Conservation (phyloP, 1,140 invertebrate genomes). For the Heliconius congener region DNA sequence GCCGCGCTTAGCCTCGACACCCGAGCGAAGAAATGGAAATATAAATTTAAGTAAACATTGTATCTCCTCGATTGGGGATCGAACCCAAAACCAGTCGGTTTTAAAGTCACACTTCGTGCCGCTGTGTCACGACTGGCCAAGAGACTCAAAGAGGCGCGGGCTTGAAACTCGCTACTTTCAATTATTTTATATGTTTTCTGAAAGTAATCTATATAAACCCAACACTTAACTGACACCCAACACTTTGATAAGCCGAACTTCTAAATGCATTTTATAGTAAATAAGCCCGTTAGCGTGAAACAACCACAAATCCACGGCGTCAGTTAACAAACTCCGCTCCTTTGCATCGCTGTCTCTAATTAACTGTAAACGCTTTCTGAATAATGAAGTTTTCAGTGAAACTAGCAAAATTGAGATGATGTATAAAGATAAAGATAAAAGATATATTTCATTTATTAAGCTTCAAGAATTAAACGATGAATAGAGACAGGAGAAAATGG, state of each 20-base stretch:
- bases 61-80: too few species aligned
- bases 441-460: not conserved
- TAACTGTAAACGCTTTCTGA: constrained; percentile 27
- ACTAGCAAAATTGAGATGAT: constrained; percentile 8
- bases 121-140: too few species aligned
- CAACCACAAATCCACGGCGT: constrained; percentile 22
- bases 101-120: too few species aligned
- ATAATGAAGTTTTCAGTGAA: constrained; percentile 23
- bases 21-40: too few species aligned
- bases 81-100: too few species aligned
- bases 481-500: not conserved
- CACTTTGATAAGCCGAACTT: not conserved
- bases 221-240: not conserved
- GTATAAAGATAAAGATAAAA: too few species aligned
- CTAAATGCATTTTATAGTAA: constrained; percentile 15
- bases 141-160: too few species aligned
- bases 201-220: too few species aligned
- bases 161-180: too few species aligned
- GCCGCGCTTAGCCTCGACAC: too few species aligned
- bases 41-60: too few species aligned
- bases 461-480: not conserved
- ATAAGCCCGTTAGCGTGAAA: constrained; percentile 18
- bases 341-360: constrained; percentile 28
- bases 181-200: too few species aligned
- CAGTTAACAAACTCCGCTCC: constrained; percentile 21